These are phyloP conservation scores for Pterostichus madidus DNA, from an alignment of 2,888 invertebrate species.

Conservation along the genomic window DNA sequence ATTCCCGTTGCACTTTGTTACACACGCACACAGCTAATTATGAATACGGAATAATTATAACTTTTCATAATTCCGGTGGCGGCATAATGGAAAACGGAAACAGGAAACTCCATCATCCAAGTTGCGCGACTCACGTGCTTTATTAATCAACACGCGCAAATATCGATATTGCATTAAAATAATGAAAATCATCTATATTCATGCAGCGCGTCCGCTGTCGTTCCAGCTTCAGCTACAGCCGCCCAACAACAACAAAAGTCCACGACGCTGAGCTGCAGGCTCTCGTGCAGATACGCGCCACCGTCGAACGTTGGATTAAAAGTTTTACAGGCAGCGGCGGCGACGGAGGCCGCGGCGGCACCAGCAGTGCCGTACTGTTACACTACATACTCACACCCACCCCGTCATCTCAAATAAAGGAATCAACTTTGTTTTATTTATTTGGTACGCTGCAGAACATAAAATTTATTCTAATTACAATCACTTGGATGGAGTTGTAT, in stretches of 20 bases:
- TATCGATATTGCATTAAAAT: constrained; percentile 67
- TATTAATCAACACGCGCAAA: constrained; percentile 62
- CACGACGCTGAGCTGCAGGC: constrained; percentile 1
- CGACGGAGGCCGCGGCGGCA: too few relatives aligned
- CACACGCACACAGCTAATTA: constrained; percentile 53
- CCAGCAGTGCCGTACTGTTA: too few relatives aligned
- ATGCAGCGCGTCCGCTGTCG: constrained; percentile 47
- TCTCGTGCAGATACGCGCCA: background rate
- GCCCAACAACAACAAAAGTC: constrained; percentile 35
- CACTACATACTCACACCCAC: too few relatives aligned
- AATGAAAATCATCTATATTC: constrained; percentile 67
- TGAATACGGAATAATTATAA: constrained; percentile 64
- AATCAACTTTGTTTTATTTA: too few relatives aligned
- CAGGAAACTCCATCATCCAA: constrained; percentile 54
- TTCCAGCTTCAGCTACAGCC: background rate
- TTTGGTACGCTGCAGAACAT: too few relatives aligned
- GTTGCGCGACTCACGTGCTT: constrained; percentile 47
- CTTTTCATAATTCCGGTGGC: constrained; percentile 58
- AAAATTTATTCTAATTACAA: too few relatives aligned
- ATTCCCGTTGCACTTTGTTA: background rate
- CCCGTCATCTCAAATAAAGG: too few relatives aligned
- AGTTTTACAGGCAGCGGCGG: constrained; percentile 6
- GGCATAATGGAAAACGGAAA: constrained; percentile 61
- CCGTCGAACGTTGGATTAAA: constrained; percentile 41
- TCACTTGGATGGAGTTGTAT: too few relatives aligned